Conservation (phyloP, 2,113 vertebrate genomes). For the Vicugna pacos region DNA sequence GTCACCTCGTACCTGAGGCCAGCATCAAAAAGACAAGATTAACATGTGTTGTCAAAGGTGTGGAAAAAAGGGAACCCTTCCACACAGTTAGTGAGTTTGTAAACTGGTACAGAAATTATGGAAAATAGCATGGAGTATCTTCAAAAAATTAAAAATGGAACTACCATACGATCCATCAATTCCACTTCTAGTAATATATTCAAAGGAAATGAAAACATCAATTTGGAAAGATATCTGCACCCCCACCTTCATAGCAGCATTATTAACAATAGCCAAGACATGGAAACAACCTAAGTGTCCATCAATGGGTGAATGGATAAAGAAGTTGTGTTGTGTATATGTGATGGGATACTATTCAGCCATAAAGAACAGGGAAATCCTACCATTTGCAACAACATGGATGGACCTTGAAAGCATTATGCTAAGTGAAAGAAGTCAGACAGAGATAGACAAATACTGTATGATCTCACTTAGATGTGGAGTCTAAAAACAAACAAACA, state of each 20-base stretch:
- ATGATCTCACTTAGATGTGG: not conserved
- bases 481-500: not conserved
- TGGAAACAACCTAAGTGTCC: not conserved
- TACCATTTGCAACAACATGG: not conserved
- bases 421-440: not conserved
- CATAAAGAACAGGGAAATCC: not conserved
- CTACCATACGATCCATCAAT: not conserved
- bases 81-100: no score
- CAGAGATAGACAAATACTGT: not conserved
- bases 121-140: not conserved
- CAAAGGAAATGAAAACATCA: not conserved
- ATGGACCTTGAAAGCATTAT: not conserved
- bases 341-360: not conserved
- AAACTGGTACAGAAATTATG: not conserved
- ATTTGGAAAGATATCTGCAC: not conserved
- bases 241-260: not conserved
- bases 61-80: no score
- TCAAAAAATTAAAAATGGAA: not conserved
- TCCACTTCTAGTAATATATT: not conserved
- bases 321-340: not conserved
- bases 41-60: no score
- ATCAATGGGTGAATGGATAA: not conserved
- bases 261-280: not conserved
- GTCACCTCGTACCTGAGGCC: no score
- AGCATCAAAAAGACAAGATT: no score